Evolutionary conservation across 1,140 invertebrate genomes (phyloP), one percentile per base, ranked within the genome.

Genomic region (Mycetomoellerius zeteki): DNA sequence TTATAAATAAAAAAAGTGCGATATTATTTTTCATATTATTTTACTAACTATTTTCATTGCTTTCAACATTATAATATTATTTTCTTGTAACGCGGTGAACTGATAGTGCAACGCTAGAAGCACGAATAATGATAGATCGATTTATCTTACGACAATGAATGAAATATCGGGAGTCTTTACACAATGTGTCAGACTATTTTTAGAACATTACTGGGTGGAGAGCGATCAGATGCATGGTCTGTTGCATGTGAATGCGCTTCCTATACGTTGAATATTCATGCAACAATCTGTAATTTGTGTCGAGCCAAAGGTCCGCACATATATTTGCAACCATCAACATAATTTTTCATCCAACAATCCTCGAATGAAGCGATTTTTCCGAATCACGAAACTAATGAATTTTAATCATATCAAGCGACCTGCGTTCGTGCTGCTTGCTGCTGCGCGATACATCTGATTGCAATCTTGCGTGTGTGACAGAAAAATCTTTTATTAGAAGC

Each of bases 261-360:
- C 60, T 24, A 65, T 21, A 77, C 58, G 77, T 81, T 86, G 71
- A 89, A 86, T 89, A 89, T 89, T 89, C 88, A 89, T 86, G 52
- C 60, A 56, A 67, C 56, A 58, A 62, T 47, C 52, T 54, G 73
- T 89, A 86, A 89, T 89, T 89, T 88, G 81, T 84, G 54, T 75
- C 80, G 80, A 84, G 80, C 37, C 69, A 73, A 73, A 84, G 69
- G 80, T 73, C 80, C 69, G 80, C 80, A 82, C 80, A 60, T 84
- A 73, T 56, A 84, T 84, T 84, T 84, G 27, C 80, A 84, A 84
- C 69, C 54, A 84, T 84, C 80, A 84, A 84, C 80, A 84, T 84
- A 84, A 84, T 84, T 84, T 84, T 84, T 84, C 80, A 84, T 84
- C 80, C 69, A 37, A 54, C 80, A 75, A 75, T 84, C 56, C 69